Percentiles rank a stretch among this genome's conserved stretches.
Conservation (phyloP, 2,113 vertebrate species). For the Marmota monax region DNA sequence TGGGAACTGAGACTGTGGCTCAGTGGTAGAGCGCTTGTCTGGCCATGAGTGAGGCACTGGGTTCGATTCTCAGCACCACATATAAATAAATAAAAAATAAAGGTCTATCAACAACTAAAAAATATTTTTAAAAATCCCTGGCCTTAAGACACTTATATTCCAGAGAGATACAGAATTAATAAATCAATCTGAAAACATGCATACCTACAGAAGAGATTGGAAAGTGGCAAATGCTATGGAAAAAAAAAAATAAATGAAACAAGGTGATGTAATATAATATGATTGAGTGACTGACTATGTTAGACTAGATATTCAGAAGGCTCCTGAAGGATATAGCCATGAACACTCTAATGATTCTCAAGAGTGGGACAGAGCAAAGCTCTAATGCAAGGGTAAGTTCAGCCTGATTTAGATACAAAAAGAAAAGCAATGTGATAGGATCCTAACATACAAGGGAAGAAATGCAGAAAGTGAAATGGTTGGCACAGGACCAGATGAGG, state of each 20-base stretch:
- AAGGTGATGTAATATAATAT: background rate
- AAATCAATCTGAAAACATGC: background rate
- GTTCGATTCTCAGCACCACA: too few relatives aligned
- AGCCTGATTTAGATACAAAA: background rate
- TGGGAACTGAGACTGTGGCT: too few relatives aligned
- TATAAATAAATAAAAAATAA: too few relatives aligned
- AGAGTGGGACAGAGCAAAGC: background rate
- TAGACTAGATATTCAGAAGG: background rate
- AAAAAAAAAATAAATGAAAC: constrained; percentile 50
- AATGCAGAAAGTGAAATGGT: background rate
- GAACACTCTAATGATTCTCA: constrained; percentile 6
- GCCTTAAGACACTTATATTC: background rate
- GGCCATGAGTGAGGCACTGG: too few relatives aligned
- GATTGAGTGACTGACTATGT: background rate
- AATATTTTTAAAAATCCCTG: background rate
- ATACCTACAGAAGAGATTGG: background rate
- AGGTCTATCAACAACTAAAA: too few relatives aligned
- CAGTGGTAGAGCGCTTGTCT: too few relatives aligned
- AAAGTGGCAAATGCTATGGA: background rate
- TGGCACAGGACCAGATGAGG: background rate
- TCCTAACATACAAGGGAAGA: background rate
- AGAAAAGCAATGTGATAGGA: constrained; percentile 36
- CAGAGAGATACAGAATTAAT: background rate
- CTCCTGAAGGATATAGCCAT: background rate
- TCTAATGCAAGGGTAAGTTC: background rate